Evolutionary conservation across 2,888 invertebrate genomes (phyloP).

Genomic region (Linnaemya vulpina): DNA sequence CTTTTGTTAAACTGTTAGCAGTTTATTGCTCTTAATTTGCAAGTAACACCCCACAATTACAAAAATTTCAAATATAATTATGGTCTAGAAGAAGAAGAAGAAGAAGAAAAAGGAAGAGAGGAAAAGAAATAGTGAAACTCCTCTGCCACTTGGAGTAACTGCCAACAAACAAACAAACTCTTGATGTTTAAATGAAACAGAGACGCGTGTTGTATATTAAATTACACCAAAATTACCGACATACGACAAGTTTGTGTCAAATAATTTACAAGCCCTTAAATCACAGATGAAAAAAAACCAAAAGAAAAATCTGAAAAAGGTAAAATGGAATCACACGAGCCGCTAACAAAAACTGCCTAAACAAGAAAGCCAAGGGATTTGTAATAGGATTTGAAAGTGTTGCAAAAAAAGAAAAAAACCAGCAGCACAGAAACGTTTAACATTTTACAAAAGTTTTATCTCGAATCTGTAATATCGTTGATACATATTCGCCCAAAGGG

Average conservation of each 20-base stretch:
- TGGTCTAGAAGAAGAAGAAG: slow-evolving; percentile 25
- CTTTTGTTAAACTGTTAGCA: slow-evolving; percentile 67
- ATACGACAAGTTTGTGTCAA: slow-evolving; percentile 49
- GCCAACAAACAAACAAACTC: slow-evolving; percentile 66
- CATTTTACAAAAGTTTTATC: slow-evolving; percentile 50
- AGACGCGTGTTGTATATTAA: slow-evolving; percentile 81
- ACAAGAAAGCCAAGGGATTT: slow-evolving; percentile 60
- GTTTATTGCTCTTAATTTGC: slow-evolving; percentile 71
- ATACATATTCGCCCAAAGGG: slow-evolving; percentile 1
- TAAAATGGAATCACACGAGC: slow-evolving; percentile 34
- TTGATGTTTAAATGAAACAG: slow-evolving; percentile 67
- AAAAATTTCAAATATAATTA: slow-evolving; percentile 68
- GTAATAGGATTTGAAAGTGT: slow-evolving; percentile 57
- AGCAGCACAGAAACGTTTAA: slow-evolving; percentile 57
- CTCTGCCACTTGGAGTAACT: slow-evolving; percentile 47
- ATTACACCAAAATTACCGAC: slow-evolving; percentile 75
- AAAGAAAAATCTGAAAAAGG: slow-evolving; percentile 37
- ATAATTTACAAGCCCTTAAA: slow-evolving; percentile 51
- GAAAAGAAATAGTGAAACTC: too few species aligned
- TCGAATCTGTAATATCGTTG: slow-evolving; percentile 30
- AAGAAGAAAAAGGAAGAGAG: background rate
- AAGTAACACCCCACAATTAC: slow-evolving; percentile 71
- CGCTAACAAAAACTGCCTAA: slow-evolving; percentile 34
- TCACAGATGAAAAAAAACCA: slow-evolving; percentile 7
- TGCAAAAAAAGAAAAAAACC: slow-evolving; percentile 38